Evolutionary conservation across 2,888 invertebrate species (phyloP), one percentile per base, ranked within the genome.

Genomic region (Calameuta pallipes): DNA sequence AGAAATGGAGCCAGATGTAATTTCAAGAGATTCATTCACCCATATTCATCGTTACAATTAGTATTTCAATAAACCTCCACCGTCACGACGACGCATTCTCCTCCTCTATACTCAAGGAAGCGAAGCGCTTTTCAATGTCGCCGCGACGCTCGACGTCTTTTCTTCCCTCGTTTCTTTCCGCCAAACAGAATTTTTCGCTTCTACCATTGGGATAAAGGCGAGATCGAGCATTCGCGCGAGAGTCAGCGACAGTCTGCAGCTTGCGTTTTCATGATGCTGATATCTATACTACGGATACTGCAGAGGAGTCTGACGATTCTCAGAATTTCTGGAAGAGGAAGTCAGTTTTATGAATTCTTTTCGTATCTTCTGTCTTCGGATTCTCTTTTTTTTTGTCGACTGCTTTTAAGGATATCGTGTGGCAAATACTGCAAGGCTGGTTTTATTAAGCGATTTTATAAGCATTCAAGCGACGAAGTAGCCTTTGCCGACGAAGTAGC

Each of bases 41-140:
- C 81, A 82, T 79, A 79, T 79, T 81, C 81, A 80, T 78, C 74
- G 79, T 34, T 79, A 82, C 79, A 80, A 82, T 82, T 80, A 82
- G 81, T 78, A 79, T 80, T 79, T 79, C 76, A 82, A 79, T 79
- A 80, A 56, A 56, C 56, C 23, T 56, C 0, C 23, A 23, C 56
- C 56, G 56, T 15, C 56, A 56, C 15, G 56, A 9, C 56, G 56
- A 56, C 56, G 56, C 23, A 15, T 56, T 56, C 56, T 56, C 56
- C 56, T 56, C 56, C 23, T 56, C 23, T 2, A 9, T 56, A 56
- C 23, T 56, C 56, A 56, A 23, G 56, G 23, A 56, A 56, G 56
- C 23, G 23, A 56, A 56, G 56, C 23, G 23, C 56, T 23, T 56
- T 56, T 56, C 56, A 56, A 56, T 56, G 56, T 56, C 23, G 56